These are phyloP conservation scores for Natrix natrix DNA, from an alignment of 2,797 vertebrate species.

Conservation along the genomic window DNA sequence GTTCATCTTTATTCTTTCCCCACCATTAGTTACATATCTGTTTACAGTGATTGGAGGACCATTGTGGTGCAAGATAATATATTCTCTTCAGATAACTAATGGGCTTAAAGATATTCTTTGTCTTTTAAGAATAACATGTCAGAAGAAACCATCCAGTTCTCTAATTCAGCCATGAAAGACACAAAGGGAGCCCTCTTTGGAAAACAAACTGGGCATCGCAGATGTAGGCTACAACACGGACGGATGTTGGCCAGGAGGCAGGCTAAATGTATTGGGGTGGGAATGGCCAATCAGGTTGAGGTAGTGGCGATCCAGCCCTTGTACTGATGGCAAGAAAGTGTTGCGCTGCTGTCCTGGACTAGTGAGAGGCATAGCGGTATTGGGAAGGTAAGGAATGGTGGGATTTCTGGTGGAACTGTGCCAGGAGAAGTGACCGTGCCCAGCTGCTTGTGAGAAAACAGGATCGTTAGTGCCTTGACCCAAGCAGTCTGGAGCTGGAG, in stretches of 20 bases:
- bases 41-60: not conserved
- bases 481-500: constrained; percentile 81
- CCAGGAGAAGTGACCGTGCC: constrained; percentile 81
- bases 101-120: not conserved
- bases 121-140: not conserved
- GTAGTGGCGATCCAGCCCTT: constrained; percentile 90
- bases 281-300: constrained; percentile 90
- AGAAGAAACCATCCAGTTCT: not conserved
- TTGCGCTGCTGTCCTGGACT: constrained; percentile 80
- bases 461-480: constrained; percentile 79
- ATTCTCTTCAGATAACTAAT: constrained; percentile 1
- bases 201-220: not conserved
- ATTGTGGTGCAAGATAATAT: not conserved
- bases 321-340: constrained; percentile 85
- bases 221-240: constrained; percentile 67
- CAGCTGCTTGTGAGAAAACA: constrained; percentile 78
- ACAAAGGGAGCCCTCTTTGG: not conserved
- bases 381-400: constrained; percentile 77
- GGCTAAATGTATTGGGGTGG: constrained; percentile 83
- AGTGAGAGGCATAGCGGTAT: constrained; percentile 73
- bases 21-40: not conserved
- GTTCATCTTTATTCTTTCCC: constrained; percentile 1
- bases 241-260: constrained; percentile 86
- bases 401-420: constrained; percentile 80
- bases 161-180: not conserved